Percentiles rank a stretch among this genome's conserved stretches.
phyloP scores from a whole-genome alignment of 2,888 invertebrate genomes.

The Epirrita christyi region DNA sequence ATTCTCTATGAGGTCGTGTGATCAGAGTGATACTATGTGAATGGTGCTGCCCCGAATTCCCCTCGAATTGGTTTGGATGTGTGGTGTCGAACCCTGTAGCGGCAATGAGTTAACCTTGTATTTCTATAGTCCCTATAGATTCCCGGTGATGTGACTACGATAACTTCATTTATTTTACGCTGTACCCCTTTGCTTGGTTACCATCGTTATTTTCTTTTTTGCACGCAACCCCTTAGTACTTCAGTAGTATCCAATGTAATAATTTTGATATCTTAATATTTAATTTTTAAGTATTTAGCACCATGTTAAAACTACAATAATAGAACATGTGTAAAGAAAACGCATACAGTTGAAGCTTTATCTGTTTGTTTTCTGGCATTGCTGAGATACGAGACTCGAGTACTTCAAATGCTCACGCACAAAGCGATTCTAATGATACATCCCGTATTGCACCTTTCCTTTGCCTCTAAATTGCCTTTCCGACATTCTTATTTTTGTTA shows the following conservation, averaged over 20 bases:
- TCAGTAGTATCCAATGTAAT: slow-evolving; percentile 45
- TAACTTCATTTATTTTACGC: slow-evolving; percentile 64
- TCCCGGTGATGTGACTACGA: slow-evolving; percentile 64
- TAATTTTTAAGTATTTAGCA: slow-evolving; percentile 47
- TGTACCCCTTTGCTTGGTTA: slow-evolving; percentile 61
- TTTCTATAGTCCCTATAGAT: slow-evolving; percentile 56
- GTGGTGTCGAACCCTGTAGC: slow-evolving; percentile 72
- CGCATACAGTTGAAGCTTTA: slow-evolving; percentile 74
- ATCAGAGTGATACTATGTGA: slow-evolving; percentile 75
- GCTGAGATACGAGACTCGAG: slow-evolving; percentile 69
- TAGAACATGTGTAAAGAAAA: slow-evolving; percentile 51
- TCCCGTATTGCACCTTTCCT: slow-evolving; percentile 75
- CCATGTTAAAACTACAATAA: slow-evolving; percentile 51
- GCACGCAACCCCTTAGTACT: slow-evolving; percentile 57
- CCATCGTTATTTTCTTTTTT: slow-evolving; percentile 52
- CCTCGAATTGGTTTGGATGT: slow-evolving; percentile 67
- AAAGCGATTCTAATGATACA: slow-evolving; percentile 53
- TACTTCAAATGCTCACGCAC: slow-evolving; percentile 59
- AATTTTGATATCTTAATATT: slow-evolving; percentile 43
- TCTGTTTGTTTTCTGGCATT: slow-evolving; percentile 85
- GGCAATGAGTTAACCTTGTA: slow-evolving; percentile 61
- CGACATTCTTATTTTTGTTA: slow-evolving; percentile 55
- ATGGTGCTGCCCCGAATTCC: slow-evolving; percentile 82
- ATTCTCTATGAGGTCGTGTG: slow-evolving; percentile 76
- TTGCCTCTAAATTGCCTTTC: slow-evolving; percentile 76